phyloP scores from a whole-genome alignment of 2,113 vertebrate species.

The Canis aureus region DNA sequence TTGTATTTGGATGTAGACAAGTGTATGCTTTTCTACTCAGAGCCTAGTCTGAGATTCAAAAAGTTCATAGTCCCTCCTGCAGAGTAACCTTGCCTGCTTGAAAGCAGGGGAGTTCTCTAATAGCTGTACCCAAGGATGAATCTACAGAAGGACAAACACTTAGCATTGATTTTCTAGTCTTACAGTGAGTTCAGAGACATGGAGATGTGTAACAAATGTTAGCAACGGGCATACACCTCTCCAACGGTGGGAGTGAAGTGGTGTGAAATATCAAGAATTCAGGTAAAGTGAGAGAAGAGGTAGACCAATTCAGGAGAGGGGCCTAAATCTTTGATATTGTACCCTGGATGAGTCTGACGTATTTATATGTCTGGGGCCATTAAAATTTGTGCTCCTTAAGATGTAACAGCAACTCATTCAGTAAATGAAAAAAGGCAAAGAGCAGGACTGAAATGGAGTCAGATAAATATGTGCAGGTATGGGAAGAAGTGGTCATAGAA shows the following conservation, averaged over 20 bases:
- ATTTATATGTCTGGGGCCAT: not conserved
- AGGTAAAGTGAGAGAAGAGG: not conserved
- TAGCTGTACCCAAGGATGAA: not conserved
- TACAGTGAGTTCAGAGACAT: not conserved
- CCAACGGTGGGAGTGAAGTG: not conserved
- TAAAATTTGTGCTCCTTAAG: not conserved
- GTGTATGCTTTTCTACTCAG: slow-evolving; percentile 1
- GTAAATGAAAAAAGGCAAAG: not conserved
- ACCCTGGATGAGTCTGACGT: not conserved
- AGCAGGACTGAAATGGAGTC: not conserved
- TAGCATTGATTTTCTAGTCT: not conserved
- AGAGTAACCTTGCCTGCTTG: not conserved
- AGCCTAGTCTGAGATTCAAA: not conserved
- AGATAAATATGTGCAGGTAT: not conserved
- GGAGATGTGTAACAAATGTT: not conserved
- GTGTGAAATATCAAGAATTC: not conserved
- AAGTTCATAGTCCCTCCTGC: not conserved
- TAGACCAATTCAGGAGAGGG: not conserved
- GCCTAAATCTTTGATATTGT: not conserved
- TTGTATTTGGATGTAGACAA: not conserved
- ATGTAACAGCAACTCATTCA: not conserved
- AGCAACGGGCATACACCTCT: not conserved
- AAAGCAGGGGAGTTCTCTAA: not conserved
- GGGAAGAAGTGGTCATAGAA: not conserved
- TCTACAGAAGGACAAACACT: not conserved